Base-by-base conservation (phyloP, 1,140 invertebrate species). In the Zaprionus taronus region DNA sequence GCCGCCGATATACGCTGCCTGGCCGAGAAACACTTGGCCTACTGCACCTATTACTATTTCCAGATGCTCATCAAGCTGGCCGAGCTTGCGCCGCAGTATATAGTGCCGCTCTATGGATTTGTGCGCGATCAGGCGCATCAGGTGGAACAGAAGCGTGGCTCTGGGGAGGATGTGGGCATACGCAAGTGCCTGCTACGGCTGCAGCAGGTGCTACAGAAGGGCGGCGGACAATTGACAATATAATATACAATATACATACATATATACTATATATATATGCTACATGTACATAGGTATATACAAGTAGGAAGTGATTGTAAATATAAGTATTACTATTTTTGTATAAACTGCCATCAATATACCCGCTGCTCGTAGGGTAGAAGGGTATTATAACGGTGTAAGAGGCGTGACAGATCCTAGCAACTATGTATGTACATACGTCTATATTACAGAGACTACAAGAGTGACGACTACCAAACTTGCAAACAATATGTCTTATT, bases 21-120 rank as follows among this genome's bases (percentile, higher is more conserved):
- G 61, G 83, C 91, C 12, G 80, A 91, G 24, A 92, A 92, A 20
- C 87, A 92, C 76, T 63, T 93, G 58, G 89, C 92, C 4, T 92
- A 92, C 64, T 91, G 91, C 74, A 92, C 92, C 14, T 92, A 90
- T 49, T 92, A 92, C 15, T 92, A 79, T 63, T 93, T 93, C 24
- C 89, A 92, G 47, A 79, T 92, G 69, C 68, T 93, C 2, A 92
- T 91, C 26, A 90, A 90, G 68, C 49, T 93, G 14, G 80, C 77
- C 0, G 81, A 91, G 47, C 67, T 80, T 2, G 69, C 79, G 6
- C 72, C 71, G 0, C 53, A 70, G 0, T 14, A 83, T 44, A 64
- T 93, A 0, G 12, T 67, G 1, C 64, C 82, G 0, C 70, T 91
- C 2, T 38, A 78, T 53, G 38, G 64, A 0, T 91, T 83, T 63